Conservation (phyloP, 2,113 vertebrate genomes). For the Aphyosemion australe region DNA sequence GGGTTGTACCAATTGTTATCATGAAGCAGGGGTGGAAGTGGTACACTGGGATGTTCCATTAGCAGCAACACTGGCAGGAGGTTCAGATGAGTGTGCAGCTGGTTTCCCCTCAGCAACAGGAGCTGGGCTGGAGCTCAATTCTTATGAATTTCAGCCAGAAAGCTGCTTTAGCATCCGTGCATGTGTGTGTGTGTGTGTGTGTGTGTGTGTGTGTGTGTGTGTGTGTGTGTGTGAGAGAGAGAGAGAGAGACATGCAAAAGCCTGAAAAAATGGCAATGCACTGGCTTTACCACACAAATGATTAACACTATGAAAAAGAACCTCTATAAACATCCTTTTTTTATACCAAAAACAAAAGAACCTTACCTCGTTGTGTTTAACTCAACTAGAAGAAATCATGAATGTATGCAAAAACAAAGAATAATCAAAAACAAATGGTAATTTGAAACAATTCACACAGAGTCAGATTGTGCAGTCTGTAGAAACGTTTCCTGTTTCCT, state of each 20-base stretch:
- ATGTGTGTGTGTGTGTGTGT: constrained; percentile 5
- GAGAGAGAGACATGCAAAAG: no score
- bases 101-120: constrained; percentile 66
- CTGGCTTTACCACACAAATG: constrained; percentile 17
- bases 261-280: constrained; percentile 7
- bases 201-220: not conserved
- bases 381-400: no score
- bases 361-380: not conserved
- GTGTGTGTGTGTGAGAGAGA: no score
- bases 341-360: not conserved
- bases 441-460: constrained; percentile 19
- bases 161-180: constrained; percentile 13
- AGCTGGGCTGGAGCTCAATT: constrained; percentile 53
- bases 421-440: not conserved
- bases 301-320: constrained; percentile 5
- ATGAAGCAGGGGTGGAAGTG: constrained; percentile 62
- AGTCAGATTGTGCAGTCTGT: constrained; percentile 8
- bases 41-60: constrained; percentile 55
- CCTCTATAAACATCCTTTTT: not conserved
- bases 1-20: constrained; percentile 73
- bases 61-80: constrained; percentile 37
- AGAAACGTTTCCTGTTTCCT: constrained; percentile 43
- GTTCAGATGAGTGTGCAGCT: constrained; percentile 53
- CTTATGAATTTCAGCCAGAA: constrained; percentile 54
- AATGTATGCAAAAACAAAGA: no score